These are phyloP conservation scores for Oryzias sinensis DNA, from an alignment of 2,797 vertebrate genomes.

Conservation along the genomic window DNA sequence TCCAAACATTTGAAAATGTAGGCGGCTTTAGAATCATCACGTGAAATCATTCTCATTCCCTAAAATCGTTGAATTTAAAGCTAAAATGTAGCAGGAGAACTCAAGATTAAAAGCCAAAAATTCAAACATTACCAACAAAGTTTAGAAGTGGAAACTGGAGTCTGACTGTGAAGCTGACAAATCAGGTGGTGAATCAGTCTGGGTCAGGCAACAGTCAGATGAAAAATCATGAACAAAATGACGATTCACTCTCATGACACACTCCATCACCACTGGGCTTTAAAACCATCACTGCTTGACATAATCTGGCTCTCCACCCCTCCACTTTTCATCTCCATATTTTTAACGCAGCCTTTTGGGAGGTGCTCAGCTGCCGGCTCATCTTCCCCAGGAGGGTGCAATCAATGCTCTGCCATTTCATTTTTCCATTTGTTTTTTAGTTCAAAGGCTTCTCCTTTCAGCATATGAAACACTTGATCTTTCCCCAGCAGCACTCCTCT, in stretches of 20 bases:
- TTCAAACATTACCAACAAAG: background rate
- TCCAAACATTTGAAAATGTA: too few species aligned
- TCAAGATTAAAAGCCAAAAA: too few species aligned
- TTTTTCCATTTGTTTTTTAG: slow-evolving; percentile 13
- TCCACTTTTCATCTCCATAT: slow-evolving; percentile 27
- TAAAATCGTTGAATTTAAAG: too few species aligned
- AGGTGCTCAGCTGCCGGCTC: slow-evolving; percentile 12
- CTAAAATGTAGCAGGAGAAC: too few species aligned
- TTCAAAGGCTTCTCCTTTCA: slow-evolving; percentile 43
- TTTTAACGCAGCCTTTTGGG: slow-evolving; percentile 26
- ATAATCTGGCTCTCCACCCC: slow-evolving; percentile 28
- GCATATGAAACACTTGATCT: slow-evolving; percentile 32
- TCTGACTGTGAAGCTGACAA: slow-evolving; percentile 21
- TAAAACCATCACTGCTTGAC: slow-evolving; percentile 8
- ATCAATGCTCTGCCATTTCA: slow-evolving; percentile 36
- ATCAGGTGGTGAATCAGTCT: slow-evolving; percentile 20
- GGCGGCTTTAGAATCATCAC: too few species aligned
- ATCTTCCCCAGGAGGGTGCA: slow-evolving; percentile 17
- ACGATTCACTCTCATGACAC: slow-evolving; percentile 10
- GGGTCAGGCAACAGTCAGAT: slow-evolving; percentile 19
- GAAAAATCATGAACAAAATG: background rate
- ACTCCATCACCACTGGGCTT: slow-evolving; percentile 9
- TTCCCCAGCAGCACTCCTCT: slow-evolving; percentile 9
- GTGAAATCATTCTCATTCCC: too few species aligned
- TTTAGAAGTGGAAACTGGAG: slow-evolving; percentile 4